A percentile compares a stretch with the other conserved stretches of the same genome.
phyloP scores from a whole-genome alignment of 2,888 invertebrate genomes.

The Apantesis nais region DNA sequence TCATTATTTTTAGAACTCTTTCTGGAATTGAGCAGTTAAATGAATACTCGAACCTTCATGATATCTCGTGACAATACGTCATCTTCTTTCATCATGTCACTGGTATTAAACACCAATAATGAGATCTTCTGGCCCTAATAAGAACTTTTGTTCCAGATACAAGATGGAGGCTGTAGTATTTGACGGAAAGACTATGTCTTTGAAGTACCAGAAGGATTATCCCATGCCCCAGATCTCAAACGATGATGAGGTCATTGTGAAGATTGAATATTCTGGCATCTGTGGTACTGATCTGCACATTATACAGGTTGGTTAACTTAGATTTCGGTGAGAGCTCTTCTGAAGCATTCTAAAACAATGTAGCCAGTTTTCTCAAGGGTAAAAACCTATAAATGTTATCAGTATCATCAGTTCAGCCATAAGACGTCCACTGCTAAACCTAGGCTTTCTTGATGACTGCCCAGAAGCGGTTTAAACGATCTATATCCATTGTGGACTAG shows the following conservation, averaged over 20 bases:
- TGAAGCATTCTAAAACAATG: background rate
- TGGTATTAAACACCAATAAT: background rate
- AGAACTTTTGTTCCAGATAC: conserved; percentile 31
- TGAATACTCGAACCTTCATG: too few species aligned
- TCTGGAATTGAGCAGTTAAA: too few species aligned
- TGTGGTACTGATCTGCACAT: conserved; percentile 92
- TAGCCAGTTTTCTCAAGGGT: background rate
- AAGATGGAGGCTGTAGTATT: conserved; percentile 87
- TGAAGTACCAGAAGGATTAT: conserved; percentile 73
- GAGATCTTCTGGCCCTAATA: background rate
- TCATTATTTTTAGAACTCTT: too few species aligned
- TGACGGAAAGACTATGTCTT: conserved; percentile 71
- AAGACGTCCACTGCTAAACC: too few species aligned
- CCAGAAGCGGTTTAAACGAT: too few species aligned
- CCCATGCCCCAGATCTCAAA: conserved; percentile 78
- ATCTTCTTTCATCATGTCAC: background rate
- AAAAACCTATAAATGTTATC: background rate
- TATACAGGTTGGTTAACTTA: conserved; percentile 81
- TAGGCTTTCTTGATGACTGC: too few species aligned
- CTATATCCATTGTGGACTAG: too few species aligned
- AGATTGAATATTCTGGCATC: conserved; percentile 88
- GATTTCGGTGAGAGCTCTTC: background rate
- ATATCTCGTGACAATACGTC: too few species aligned
- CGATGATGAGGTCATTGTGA: conserved; percentile 87
- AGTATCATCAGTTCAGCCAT: background rate